Conservation (phyloP, 2,797 vertebrate species). For the Onychomys torridus region DNA sequence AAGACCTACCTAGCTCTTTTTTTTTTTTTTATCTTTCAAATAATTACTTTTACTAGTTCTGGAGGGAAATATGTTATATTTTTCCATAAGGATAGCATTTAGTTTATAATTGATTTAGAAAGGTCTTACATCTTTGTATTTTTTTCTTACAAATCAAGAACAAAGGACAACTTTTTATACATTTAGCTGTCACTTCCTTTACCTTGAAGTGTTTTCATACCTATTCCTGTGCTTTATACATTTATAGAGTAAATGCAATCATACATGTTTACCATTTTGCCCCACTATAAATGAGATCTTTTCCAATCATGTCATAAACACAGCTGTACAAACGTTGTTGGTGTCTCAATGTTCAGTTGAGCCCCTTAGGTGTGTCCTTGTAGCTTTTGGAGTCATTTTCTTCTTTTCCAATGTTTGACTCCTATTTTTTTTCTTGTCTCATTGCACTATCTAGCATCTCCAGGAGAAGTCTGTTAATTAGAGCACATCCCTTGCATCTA, state of each 20-base stretch:
- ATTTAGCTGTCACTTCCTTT: background rate
- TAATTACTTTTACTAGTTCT: background rate
- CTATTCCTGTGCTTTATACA: background rate
- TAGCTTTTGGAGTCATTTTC: background rate
- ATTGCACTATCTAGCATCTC: background rate
- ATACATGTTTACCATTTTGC: background rate
- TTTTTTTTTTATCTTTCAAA: conserved; percentile 34
- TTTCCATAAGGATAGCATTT: background rate
- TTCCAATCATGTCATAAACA: background rate
- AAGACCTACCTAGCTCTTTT: background rate
- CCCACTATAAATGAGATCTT: background rate
- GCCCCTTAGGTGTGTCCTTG: background rate
- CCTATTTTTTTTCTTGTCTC: conserved; percentile 5
- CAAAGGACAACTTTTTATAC: background rate
- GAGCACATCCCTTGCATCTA: background rate
- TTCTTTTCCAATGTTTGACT: background rate
- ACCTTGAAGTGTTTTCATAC: background rate
- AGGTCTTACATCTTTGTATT: background rate
- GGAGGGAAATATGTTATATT: background rate
- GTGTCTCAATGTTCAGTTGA: background rate
- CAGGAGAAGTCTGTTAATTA: background rate
- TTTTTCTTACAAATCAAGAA: conserved; percentile 36
- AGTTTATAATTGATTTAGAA: conserved; percentile 5
- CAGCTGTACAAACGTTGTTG: background rate
- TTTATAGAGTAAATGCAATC: background rate